Conservation (phyloP, 1,140 invertebrate species). For the Zaprionus inermis region DNA sequence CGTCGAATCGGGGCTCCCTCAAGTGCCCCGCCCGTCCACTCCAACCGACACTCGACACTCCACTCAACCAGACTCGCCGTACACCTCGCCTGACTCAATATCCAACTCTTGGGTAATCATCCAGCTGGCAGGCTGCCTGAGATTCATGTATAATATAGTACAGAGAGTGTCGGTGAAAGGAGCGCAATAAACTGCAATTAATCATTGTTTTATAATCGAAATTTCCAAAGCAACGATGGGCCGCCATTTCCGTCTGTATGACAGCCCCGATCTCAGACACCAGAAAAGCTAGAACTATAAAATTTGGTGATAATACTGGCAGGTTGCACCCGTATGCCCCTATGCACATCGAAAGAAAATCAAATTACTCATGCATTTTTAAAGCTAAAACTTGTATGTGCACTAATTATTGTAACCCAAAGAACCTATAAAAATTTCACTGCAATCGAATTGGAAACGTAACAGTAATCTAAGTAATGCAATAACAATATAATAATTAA, state of each 20-base stretch:
- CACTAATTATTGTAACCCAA: too few relatives aligned
- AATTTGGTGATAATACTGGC: too few relatives aligned
- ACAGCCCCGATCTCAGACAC: too few relatives aligned
- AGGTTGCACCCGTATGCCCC: too few relatives aligned
- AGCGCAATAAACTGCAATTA: conserved; percentile 9
- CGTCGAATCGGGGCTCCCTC: conserved; percentile 57
- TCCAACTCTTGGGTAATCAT: conserved; percentile 20
- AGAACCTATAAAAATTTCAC: too few relatives aligned
- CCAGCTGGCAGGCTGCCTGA: not conserved
- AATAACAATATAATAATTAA: too few relatives aligned
- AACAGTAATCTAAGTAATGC: too few relatives aligned
- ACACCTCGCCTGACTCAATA: not conserved
- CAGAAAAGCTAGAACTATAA: too few relatives aligned
- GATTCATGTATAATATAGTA: not conserved
- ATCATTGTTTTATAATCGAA: conserved; percentile 5
- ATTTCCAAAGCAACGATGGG: not conserved
- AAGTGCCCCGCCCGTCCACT: conserved; percentile 52
- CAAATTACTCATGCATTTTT: not conserved
- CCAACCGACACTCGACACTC: conserved; percentile 51
- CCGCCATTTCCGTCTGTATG: too few relatives aligned
- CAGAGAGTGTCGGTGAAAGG: not conserved
- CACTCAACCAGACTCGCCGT: not conserved
- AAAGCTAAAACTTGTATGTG: not conserved
- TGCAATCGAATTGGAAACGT: too few relatives aligned
- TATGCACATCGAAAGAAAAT: too few relatives aligned